Base-by-base conservation (phyloP, 2,888 invertebrate genomes). In the Limnephilus lunatus region DNA sequence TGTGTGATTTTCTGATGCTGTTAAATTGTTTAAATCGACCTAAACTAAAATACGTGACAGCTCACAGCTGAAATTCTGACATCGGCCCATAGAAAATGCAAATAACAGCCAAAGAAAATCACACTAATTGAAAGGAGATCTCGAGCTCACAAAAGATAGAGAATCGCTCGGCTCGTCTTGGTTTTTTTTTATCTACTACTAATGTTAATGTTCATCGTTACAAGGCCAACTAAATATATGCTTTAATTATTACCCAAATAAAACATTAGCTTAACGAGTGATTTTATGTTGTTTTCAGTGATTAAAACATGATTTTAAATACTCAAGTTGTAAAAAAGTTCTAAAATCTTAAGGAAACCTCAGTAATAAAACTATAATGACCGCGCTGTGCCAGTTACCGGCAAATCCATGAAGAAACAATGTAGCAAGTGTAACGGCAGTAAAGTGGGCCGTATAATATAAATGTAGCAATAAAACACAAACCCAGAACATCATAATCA, bases 391-490 rank as follows among this genome's bases (percentile, higher is more conserved):
- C 83, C 83, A 35, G 31, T 83, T 83, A 83, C 83, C 83, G 19
- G 25, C 83, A 83, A 83, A 31, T 32, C 83, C 31, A 25, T 1
- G 32, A 14, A 31, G 83, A 32, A 82, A 82, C 85, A 39, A 39
- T n/a, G 44, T 85, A 68, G 25, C 30, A 48, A 48, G 68, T 68
- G 53, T 48, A 53, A 39, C 87, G 68, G 87, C 68, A 31, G 32
- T 87, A 85, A 85, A 85, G 39, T 32, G 87, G 48, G 87, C 31
- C 68, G 48, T 68, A 68, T 87, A 68, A 48, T 87, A 87, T 87
- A 87, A 87, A 87, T 87, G 87, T 87, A 87, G 87, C 87, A 87
- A 87, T 87, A 87, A 87, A 87, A 87, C 32, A 68, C 87, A 87
- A 53, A 53, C 87, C 85, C 87, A 32, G 87, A 53, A 68, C 87